phyloP scores from a whole-genome alignment of 2,888 invertebrate genomes.

The Drosophila vallismaia region DNA sequence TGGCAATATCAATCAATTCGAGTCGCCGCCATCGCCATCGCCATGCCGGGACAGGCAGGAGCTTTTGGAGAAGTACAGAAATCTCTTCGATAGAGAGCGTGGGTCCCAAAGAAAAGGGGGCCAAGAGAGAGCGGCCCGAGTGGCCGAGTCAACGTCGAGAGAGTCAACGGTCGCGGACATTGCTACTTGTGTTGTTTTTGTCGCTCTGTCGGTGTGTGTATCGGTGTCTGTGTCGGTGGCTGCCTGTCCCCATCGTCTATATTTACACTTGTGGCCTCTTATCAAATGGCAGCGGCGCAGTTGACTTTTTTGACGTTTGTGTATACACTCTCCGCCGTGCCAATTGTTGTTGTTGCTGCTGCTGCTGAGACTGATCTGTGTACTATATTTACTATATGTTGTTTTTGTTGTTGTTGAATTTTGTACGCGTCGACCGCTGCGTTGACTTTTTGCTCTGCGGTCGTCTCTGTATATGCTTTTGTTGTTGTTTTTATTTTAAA shows the following conservation, averaged over 20 bases:
- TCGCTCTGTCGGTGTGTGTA: no score
- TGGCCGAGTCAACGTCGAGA: neutral
- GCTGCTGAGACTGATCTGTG: conserved; percentile 70
- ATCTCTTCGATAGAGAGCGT: neutral
- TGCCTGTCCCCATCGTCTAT: conserved; percentile 65
- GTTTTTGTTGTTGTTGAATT: conserved; percentile 66
- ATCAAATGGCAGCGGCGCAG: conserved; percentile 81
- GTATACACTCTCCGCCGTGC: conserved; percentile 54
- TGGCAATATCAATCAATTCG: conserved; percentile 54
- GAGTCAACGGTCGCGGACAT: conserved; percentile 77
- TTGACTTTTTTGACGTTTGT: conserved; percentile 80
- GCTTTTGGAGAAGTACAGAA: conserved; percentile 22
- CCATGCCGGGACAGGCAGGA: conserved; percentile 5
- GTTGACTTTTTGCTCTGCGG: conserved; percentile 77
- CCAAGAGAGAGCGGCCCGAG: conserved; percentile 11
- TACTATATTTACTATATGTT: conserved; percentile 59
- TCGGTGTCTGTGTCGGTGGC: neutral
- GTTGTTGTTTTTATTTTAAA: conserved; percentile 65
- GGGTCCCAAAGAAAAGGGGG: conserved; percentile 2
- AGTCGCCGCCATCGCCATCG: conserved; percentile 2
- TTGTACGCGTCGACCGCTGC: conserved; percentile 76
- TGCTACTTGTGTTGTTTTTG: conserved; percentile 39
- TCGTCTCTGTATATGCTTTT: conserved; percentile 63
- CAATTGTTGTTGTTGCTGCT: conserved; percentile 28
- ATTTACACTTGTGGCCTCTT: conserved; percentile 82